Conservation (phyloP, 2,797 vertebrate species). For the Phrynocephalus vlangalii region DNA sequence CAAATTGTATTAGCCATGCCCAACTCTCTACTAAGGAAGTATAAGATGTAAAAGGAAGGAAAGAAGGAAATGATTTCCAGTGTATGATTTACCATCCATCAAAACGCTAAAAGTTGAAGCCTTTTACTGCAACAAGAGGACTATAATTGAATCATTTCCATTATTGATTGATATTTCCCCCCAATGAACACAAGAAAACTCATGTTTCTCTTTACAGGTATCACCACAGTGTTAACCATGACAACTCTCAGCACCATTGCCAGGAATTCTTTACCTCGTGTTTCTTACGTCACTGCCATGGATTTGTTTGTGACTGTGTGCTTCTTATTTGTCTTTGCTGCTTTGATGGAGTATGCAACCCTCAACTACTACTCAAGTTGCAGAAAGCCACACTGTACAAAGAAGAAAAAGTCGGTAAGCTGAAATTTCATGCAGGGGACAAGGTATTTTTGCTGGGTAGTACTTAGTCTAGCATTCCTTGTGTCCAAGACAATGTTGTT, state of each 20-base stretch:
- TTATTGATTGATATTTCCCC: not conserved
- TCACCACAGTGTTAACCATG: constrained; percentile 97
- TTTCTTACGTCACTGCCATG: constrained; percentile 97
- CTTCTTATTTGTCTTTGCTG: constrained; percentile 98
- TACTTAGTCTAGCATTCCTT: not conserved
- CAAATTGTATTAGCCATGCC: too few species aligned
- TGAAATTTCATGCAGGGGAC: not conserved
- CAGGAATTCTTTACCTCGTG: constrained; percentile 91
- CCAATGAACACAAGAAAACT: not conserved
- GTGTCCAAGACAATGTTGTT: not conserved
- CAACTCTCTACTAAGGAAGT: too few species aligned
- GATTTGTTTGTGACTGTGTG: constrained; percentile 97
- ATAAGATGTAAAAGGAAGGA: too few species aligned
- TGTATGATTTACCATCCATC: not conserved
- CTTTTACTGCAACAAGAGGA: not conserved
- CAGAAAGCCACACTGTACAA: constrained; percentile 80
- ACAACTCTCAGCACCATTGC: constrained; percentile 95
- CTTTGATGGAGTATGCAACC: constrained; percentile 95
- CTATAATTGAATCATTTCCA: not conserved
- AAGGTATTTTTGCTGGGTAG: not conserved
- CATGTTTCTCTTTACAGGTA: constrained; percentile 80
- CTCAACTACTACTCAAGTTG: constrained; percentile 94
- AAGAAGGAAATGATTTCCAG: not conserved
- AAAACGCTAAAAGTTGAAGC: not conserved
- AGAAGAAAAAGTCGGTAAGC: constrained; percentile 88